A percentile compares a stretch with the other conserved stretches of the same genome.
Conservation (phyloP, 2,113 vertebrate species). For the Rhabdornis inornatus region DNA sequence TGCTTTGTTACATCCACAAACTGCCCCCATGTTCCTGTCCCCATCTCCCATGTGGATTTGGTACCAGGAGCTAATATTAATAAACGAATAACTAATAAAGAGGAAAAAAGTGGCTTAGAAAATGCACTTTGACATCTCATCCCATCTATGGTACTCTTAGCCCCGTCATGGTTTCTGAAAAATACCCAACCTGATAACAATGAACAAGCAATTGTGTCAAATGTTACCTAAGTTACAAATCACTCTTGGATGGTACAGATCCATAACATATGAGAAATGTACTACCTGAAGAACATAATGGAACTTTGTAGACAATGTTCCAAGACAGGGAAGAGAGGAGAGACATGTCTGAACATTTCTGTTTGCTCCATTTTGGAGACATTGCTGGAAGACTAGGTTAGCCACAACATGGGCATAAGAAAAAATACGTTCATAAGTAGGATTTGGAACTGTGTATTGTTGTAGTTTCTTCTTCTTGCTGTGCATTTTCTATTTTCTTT, state of each 20-base stretch:
- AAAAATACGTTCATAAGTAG: background rate
- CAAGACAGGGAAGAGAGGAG: background rate
- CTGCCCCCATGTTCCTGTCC: fast-evolving
- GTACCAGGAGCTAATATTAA: background rate
- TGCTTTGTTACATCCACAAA: background rate
- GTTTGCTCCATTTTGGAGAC: background rate
- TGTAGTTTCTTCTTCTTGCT: background rate
- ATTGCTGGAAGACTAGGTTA: background rate
- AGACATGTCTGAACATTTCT: background rate
- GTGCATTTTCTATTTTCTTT: background rate
- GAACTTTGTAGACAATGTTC: background rate
- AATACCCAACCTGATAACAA: background rate
- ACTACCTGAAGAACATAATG: background rate
- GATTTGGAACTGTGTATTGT: background rate
- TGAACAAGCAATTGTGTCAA: background rate
- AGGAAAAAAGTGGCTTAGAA: background rate
- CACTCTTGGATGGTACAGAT: background rate
- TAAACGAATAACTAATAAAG: background rate
- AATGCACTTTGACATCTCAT: background rate
- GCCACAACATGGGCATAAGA: background rate
- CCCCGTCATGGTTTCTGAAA: background rate
- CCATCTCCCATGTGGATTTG: background rate
- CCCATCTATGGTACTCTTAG: background rate
- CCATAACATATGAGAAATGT: background rate
- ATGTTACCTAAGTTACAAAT: background rate